These are phyloP conservation scores for Lasioglossum malachurum DNA, from an alignment of 2,888 invertebrate genomes.

Conservation along the genomic window DNA sequence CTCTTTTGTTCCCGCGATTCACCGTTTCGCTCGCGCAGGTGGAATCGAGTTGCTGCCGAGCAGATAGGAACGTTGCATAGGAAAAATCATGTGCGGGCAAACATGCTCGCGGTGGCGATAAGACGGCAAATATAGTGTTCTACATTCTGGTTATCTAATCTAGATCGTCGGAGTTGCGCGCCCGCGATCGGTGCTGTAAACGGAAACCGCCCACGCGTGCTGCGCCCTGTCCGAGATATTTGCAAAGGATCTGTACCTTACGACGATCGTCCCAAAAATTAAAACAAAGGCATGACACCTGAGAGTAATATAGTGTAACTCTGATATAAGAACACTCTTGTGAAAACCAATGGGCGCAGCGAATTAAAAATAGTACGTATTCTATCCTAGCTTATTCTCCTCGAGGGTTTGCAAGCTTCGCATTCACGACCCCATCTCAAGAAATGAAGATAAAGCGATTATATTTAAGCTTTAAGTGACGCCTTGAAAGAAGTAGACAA, in stretches of 20 bases:
- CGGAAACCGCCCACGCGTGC: background rate
- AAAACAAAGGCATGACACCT: background rate
- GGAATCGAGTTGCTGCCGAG: background rate
- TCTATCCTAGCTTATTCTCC: background rate
- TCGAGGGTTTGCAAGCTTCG: background rate
- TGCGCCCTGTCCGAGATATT: background rate
- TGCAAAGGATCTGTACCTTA: background rate
- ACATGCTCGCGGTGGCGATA: slow-evolving; percentile 15
- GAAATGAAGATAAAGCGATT: too few species aligned
- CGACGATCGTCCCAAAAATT: too few species aligned
- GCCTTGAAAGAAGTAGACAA: too few species aligned
- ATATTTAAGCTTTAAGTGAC: too few species aligned
- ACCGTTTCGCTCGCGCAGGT: slow-evolving; percentile 1
- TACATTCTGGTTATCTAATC: slow-evolving; percentile 39
- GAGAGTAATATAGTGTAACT: background rate
- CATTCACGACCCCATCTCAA: too few species aligned
- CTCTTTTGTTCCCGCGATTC: background rate
- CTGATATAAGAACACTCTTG: too few species aligned
- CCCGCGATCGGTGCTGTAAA: background rate
- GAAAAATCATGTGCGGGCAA: background rate
- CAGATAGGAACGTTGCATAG: background rate
- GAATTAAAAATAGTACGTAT: background rate
- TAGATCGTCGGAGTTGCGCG: background rate
- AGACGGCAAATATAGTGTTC: slow-evolving; percentile 24
- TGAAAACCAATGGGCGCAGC: background rate